Base-by-base conservation (phyloP, 2,113 vertebrate species). In the Setophaga kirtlandii region DNA sequence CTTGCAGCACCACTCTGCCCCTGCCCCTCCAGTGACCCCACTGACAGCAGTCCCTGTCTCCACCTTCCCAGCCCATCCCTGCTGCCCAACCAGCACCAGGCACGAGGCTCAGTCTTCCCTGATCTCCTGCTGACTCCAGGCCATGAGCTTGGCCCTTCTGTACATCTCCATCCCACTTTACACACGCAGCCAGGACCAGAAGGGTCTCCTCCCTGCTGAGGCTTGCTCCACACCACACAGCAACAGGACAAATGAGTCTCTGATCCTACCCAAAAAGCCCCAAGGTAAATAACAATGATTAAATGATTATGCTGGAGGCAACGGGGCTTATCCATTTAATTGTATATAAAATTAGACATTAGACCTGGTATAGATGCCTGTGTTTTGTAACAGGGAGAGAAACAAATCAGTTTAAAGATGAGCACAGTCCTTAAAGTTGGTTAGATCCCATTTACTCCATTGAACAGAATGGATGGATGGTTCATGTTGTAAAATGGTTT, bases 401-500 rank as follows among this genome's bases (percentile, higher is more conserved):
- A 96, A 89, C 83, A 85, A 93, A 88, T 93, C 92, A 93, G 80
- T 85, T 89, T 93, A 89, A 94, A 97, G 89, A 94, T 53, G 44
- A 95, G 85, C 4, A 0, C 56, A 24, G 79, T 77, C 60, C 95
- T 96, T 94, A 92, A 92, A 96, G 86, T 83, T 87, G 94, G 80
- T 95, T 97, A 87, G 95, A 92, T 87, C 60, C 89, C 91, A 95
- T 94, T 94, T 93, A 95, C 76, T 92, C 89, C 31, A 25, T 35
- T 85, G 95, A 95, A 94, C 59, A 94, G 56, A 94, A 96, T 0
- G 91, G 80, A 93, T 94, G 92, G 94, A 92, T 93, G 83, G 85
- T 50, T 97, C 80, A 55, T 80, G 41, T 58, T 95, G 71, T 87
- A 94, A 97, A 97, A 96, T 22, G 83, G 69, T 97, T 95, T 95